Conservation (phyloP, 2,888 invertebrate genomes). For the Aethes cnicana region DNA sequence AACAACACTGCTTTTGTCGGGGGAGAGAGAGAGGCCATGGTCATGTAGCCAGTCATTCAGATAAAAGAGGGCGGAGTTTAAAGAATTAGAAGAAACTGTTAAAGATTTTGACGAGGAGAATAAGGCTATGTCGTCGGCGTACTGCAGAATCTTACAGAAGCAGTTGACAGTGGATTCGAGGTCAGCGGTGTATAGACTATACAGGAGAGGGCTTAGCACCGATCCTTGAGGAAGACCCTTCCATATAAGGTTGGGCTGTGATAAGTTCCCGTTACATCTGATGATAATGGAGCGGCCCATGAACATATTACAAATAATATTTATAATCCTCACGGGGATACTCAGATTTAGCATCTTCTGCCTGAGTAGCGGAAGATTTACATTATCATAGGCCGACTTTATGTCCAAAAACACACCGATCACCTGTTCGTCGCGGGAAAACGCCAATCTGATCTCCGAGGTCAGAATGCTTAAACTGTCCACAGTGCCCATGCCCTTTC, state of each 20-base stretch:
- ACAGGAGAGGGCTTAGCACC: background rate
- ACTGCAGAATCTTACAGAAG: no score
- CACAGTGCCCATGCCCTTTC: background rate
- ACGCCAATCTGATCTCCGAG: background rate
- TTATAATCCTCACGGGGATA: background rate
- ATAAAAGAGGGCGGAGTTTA: background rate
- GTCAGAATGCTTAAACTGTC: background rate
- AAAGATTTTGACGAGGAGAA: background rate
- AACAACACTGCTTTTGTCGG: background rate
- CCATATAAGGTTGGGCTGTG: background rate
- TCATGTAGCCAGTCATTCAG: background rate
- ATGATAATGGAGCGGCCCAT: background rate
- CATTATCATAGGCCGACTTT: no score
- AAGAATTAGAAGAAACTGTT: no score
- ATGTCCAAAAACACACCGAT: background rate
- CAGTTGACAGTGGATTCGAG: background rate
- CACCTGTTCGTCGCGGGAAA: background rate
- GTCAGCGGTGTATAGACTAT: background rate
- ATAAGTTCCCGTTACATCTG: background rate
- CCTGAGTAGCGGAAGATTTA: background rate
- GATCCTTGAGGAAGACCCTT: background rate
- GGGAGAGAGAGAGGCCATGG: background rate
- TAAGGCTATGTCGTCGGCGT: background rate
- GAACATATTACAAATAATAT: background rate
- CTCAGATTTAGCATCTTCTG: constrained; percentile 3